These are phyloP conservation scores for Chrysotoxum bicinctum DNA, from an alignment of 2,888 invertebrate genomes.

Conservation along the genomic window DNA sequence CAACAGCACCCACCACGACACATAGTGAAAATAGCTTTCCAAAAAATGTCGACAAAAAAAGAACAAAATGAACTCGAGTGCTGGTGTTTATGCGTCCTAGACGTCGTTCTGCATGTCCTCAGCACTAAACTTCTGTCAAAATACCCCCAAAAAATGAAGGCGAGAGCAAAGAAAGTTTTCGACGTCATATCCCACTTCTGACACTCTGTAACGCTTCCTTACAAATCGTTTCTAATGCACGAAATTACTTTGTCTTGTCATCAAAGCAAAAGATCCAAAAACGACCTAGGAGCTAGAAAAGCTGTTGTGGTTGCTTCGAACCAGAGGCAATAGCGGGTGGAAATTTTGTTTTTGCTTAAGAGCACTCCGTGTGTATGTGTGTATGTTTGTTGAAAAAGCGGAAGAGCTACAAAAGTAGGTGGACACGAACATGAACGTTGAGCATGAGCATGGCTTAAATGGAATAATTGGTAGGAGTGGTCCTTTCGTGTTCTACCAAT, in stretches of 20 bases:
- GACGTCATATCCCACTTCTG: conserved; percentile 57
- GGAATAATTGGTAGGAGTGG: conserved; percentile 72
- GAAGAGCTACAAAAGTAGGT: conserved; percentile 55
- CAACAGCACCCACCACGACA: conserved; percentile 24
- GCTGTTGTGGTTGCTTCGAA: not conserved
- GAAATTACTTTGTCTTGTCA: conserved; percentile 66
- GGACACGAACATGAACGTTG: conserved; percentile 55
- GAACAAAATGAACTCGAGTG: conserved; percentile 43
- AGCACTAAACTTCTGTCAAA: conserved; percentile 66
- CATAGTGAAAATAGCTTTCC: conserved; percentile 22
- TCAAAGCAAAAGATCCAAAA: conserved; percentile 43
- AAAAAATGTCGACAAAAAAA: not conserved
- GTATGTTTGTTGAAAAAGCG: not conserved
- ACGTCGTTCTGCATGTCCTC: conserved; percentile 52
- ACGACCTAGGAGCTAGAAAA: not conserved
- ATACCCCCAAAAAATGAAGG: conserved; percentile 44
- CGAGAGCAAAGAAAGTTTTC: conserved; percentile 24
- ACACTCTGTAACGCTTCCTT: conserved; percentile 65
- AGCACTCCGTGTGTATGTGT: not conserved
- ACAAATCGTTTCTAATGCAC: conserved; percentile 70
- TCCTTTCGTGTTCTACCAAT: conserved; percentile 64
- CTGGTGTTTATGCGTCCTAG: conserved; percentile 55
- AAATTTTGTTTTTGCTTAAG: conserved; percentile 16
- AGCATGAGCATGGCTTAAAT: conserved; percentile 60
- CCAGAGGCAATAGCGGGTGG: not conserved